A percentile compares a stretch with the other conserved stretches of the same genome.
Conservation (phyloP, 2,888 invertebrate genomes). For the Cryptus viduatorius region DNA sequence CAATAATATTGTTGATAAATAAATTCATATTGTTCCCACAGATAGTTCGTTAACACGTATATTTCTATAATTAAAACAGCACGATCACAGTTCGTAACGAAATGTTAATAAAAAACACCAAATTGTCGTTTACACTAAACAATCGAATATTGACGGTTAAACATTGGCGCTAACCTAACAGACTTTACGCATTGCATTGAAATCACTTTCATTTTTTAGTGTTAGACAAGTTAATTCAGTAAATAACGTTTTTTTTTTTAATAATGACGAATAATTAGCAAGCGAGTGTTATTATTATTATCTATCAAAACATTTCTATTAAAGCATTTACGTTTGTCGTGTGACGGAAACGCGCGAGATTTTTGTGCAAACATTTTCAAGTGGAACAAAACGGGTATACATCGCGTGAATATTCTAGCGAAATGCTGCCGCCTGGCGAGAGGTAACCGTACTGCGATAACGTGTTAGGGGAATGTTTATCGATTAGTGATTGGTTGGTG, state of each 20-base stretch:
- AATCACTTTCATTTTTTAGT: not conserved
- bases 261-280: not conserved
- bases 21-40: not conserved
- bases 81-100: no score
- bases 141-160: not conserved
- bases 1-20: not conserved
- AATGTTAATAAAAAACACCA: no score
- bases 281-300: not conserved
- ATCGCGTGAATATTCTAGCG: slow-evolving; percentile 35
- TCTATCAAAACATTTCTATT: not conserved
- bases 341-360: not conserved
- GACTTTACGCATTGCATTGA: not conserved
- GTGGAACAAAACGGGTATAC: not conserved
- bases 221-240: no score
- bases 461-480: slow-evolving; percentile 36
- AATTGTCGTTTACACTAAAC: not conserved
- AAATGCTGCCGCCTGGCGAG: slow-evolving; percentile 58
- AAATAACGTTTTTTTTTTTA: not conserved
- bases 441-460: slow-evolving; percentile 12
- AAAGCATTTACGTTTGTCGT: not conserved
- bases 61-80: no score
- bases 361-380: slow-evolving; percentile 5
- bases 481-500: slow-evolving; percentile 64
- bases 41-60: not conserved
- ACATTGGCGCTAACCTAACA: not conserved